These are phyloP conservation scores for Didymodactylos carnosus DNA, from an alignment of 2,888 invertebrate genomes.

Conservation along the genomic window DNA sequence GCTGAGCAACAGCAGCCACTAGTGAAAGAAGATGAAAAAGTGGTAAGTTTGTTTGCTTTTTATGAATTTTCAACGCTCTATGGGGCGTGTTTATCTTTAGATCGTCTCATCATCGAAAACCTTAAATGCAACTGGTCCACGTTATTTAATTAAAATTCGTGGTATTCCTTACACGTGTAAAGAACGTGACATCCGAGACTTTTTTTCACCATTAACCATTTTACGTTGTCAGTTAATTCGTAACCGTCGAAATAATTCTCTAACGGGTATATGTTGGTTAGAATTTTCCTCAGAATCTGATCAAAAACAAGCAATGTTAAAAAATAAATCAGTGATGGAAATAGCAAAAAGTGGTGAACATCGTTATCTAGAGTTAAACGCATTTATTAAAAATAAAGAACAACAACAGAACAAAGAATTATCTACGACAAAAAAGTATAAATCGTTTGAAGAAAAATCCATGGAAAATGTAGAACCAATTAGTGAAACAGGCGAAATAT, in stretches of 20 bases:
- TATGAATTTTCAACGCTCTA: no score
- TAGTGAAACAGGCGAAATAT: conserved; percentile 59
- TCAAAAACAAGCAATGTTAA: conserved; percentile 1
- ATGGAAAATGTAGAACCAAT: conserved; percentile 17
- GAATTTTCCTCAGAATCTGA: not conserved
- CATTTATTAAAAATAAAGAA: not conserved
- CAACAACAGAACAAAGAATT: not conserved
- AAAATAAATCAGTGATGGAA: conserved; percentile 16
- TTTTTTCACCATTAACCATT: not conserved
- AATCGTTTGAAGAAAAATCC: conserved; percentile 17
- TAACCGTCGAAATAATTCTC: not conserved
- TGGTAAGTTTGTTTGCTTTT: no score
- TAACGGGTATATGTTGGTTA: not conserved
- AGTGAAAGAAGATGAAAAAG: not conserved
- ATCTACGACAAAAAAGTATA: conserved; percentile 5
- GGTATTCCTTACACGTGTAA: not conserved
- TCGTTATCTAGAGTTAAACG: conserved; percentile 11
- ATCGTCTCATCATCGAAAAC: no score
- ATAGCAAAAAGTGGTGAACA: conserved; percentile 21
- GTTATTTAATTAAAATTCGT: not conserved
- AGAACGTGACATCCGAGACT: not conserved
- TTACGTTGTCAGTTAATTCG: not conserved
- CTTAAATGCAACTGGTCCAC: no score
- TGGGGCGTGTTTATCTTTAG: no score
- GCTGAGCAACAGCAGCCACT: not conserved